These are phyloP conservation scores for Alosa sapidissima DNA, from an alignment of 2,797 vertebrate species.

Conservation along the genomic window DNA sequence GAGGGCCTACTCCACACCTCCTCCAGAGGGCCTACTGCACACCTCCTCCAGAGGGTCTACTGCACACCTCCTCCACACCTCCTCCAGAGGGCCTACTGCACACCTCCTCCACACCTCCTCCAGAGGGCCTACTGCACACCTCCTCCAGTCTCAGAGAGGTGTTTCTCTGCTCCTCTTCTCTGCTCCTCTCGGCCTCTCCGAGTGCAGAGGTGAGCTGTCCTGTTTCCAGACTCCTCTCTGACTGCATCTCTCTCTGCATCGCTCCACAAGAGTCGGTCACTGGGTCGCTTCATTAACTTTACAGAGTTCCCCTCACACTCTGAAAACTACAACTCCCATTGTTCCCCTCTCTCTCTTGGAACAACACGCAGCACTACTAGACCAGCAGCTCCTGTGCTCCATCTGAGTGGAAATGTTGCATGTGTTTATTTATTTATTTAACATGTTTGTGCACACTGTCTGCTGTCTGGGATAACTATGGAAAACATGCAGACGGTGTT, in stretches of 20 bases:
- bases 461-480: background rate
- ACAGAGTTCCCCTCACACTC: background rate
- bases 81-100: too few species aligned
- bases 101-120: too few species aligned
- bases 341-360: background rate
- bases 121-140: too few species aligned
- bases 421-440: background rate
- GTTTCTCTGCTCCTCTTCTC: background rate
- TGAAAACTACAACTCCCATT: slow-evolving; percentile 2
- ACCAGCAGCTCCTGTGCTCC: background rate
- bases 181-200: background rate
- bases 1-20: too few species aligned
- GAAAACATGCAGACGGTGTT: background rate
- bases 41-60: too few species aligned
- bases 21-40: too few species aligned
- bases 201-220: background rate
- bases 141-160: background rate
- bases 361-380: background rate
- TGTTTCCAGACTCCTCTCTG: background rate
- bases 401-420: background rate
- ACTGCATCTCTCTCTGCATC: background rate
- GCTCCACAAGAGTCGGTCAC: background rate
- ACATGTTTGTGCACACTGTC: background rate
- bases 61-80: too few species aligned
- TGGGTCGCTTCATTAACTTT: background rate